A percentile compares a stretch with the other conserved stretches of the same genome.
These are phyloP conservation scores for Dermatemys mawii DNA, from an alignment of 2,113 vertebrate genomes.

Conservation along the genomic window DNA sequence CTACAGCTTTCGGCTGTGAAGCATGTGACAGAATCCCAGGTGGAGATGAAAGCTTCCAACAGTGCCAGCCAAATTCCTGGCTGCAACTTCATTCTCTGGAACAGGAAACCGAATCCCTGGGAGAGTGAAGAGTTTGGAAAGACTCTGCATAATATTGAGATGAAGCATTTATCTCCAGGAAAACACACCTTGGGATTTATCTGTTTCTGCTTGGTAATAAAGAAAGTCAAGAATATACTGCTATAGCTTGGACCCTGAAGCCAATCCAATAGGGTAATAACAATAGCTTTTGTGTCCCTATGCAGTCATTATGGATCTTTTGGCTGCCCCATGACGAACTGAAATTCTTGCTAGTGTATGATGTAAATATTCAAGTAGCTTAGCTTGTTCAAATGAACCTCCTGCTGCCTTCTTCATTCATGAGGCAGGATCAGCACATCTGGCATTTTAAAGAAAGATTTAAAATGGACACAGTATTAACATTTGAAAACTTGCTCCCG, in stretches of 20 bases:
- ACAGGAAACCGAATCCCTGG: constrained; percentile 16
- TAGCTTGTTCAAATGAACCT: constrained; percentile 61
- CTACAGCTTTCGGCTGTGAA: background rate
- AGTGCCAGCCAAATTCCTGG: background rate
- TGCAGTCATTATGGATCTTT: background rate
- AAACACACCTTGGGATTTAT: constrained; percentile 46
- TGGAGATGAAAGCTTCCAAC: background rate
- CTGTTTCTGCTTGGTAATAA: constrained; percentile 33
- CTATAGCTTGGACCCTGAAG: constrained; percentile 7
- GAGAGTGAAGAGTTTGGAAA: constrained; percentile 40
- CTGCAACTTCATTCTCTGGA: background rate
- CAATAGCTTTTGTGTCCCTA: constrained; percentile 16
- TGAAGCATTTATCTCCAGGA: constrained; percentile 43
- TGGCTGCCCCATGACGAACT: constrained; percentile 45
- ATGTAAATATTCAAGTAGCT: constrained; percentile 76
- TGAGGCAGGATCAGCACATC: constrained; percentile 52
- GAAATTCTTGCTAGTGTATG: constrained; percentile 55
- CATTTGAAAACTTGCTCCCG: constrained; percentile 66
- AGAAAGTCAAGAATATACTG: background rate
- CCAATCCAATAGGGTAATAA: background rate
- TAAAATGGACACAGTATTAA: constrained; percentile 37
- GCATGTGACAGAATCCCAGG: background rate
- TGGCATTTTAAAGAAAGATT: constrained; percentile 40
- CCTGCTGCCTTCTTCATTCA: constrained; percentile 51
- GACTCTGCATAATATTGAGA: constrained; percentile 7